phyloP scores from a whole-genome alignment of 2,888 invertebrate species.

The Cataglyphis albicans region DNA sequence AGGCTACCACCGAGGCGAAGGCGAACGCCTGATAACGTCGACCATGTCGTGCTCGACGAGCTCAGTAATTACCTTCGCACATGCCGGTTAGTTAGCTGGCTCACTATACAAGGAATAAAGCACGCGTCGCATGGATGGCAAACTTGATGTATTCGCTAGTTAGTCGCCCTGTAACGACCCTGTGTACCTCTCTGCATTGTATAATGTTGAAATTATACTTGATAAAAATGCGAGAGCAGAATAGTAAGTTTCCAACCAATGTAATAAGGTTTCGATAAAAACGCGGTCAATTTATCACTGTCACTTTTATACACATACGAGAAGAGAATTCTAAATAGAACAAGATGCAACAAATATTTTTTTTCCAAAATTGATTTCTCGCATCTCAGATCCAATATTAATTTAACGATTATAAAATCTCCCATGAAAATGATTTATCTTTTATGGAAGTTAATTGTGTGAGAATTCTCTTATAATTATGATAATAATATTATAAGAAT shows the following conservation, averaged over 20 bases:
- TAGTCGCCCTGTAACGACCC: not conserved
- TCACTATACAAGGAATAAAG: constrained; percentile 28
- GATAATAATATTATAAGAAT: not conserved
- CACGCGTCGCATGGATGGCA: not conserved
- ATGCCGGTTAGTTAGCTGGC: constrained; percentile 51
- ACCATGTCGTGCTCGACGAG: constrained; percentile 58
- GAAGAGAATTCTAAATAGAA: not conserved
- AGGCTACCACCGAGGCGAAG: constrained; percentile 26
- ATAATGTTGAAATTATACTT: constrained; percentile 72
- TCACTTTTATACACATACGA: not conserved
- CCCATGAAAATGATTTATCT: not conserved
- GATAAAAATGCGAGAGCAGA: constrained; percentile 19
- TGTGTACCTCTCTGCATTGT: constrained; percentile 67
- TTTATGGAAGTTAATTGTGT: not conserved
- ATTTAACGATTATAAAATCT: not conserved
- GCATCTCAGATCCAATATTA: not conserved
- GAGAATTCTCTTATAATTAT: not conserved
- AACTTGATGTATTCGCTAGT: constrained; percentile 23
- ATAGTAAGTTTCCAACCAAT: constrained; percentile 9
- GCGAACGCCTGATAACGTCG: constrained; percentile 71
- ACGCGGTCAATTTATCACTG: not conserved
- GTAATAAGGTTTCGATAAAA: constrained; percentile 1
- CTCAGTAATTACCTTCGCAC: constrained; percentile 70
- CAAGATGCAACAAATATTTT: not conserved
- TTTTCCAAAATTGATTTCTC: not conserved